These are phyloP conservation scores for Emydoidea blandingii DNA, from an alignment of 2,797 vertebrate genomes.

Conservation along the genomic window DNA sequence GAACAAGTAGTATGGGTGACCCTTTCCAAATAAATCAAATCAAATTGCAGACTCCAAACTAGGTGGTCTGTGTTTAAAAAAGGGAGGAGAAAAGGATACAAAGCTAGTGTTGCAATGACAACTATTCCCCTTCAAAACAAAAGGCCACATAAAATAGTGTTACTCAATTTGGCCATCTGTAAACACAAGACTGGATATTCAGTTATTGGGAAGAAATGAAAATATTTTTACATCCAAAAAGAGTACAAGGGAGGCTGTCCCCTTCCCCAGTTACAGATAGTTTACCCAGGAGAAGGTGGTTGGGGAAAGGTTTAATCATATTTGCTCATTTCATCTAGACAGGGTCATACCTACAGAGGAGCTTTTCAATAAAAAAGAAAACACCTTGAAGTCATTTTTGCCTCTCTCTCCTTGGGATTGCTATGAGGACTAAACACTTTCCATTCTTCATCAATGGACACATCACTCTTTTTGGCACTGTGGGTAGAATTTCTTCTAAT, in stretches of 20 bases:
- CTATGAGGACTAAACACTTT: conserved; percentile 51
- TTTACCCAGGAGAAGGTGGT: conserved; percentile 18
- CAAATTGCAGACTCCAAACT: conserved; percentile 57
- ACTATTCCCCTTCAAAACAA: conserved; percentile 71
- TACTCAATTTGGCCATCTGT: conserved; percentile 73
- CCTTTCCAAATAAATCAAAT: conserved; percentile 33
- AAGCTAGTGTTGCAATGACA: conserved; percentile 59
- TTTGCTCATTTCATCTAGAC: conserved; percentile 5
- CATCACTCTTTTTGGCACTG: conserved; percentile 63
- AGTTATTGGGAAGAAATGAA: conserved; percentile 64
- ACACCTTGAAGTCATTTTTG: conserved; percentile 40
- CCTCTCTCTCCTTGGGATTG: conserved; percentile 50
- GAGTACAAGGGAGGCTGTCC: conserved; percentile 43
- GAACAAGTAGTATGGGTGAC: conserved; percentile 7
- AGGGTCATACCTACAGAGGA: conserved; percentile 42
- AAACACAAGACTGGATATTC: conserved; percentile 78
- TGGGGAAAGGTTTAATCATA: conserved; percentile 22
- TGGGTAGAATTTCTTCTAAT: conserved; percentile 52
- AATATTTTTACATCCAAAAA: conserved; percentile 43
- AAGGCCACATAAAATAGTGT: conserved; percentile 70
- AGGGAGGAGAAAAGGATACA: conserved; percentile 21
- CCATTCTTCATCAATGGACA: conserved; percentile 55
- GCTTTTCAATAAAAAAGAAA: conserved; percentile 44
- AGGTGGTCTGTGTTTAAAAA: conserved; percentile 48
- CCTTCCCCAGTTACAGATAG: conserved; percentile 22